Evolutionary conservation across 2,888 invertebrate genomes (phyloP), one percentile per base, ranked within the genome.

Genomic region (Hanleya hanleyi): DNA sequence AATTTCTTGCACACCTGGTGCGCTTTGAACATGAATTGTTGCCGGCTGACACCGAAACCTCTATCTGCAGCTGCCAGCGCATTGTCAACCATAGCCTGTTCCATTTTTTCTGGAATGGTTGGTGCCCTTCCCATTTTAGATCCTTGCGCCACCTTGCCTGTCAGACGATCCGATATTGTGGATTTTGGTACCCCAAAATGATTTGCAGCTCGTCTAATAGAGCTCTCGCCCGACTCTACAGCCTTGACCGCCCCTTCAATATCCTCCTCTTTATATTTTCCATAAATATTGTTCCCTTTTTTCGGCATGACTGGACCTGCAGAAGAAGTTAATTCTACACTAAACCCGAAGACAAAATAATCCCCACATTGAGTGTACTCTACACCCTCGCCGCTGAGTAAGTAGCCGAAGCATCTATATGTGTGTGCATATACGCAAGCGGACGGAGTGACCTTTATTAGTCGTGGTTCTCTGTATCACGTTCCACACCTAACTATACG

Each of bases 21-120:
- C n/a, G 75, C 49, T 49, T 74, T 69, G 29, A 76, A 49, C 37
- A 41, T 22, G 9, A 77, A 67, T 37, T 67, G 65, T 15, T 64
- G 65, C 57, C 76, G 65, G 7, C 69, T 77, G 1, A 77, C 66
- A 15, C 76, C 74, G 69, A 77, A 76, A n/a, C 78, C 76, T 67
- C 22, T 68, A 74, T 65, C 47, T 9, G 41, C 75, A 36, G 70
- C 73, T 36, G 65, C 38, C 15, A 66, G 70, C 5, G 75, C 38
- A 36, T 76, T 70, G 2, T 50, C 41, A 7, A 57, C 71, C 12
- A 76, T 50, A 37, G 49, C 32, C 22, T 35, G 50, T 57, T 78
- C 74, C 4, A 78, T 33, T 36, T 76, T 76, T 18, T 6, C n/a
- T 26, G 76, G 74, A 7, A 78, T 49, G 0, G 66, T 70, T 18